Evolutionary conservation across 92 coral and sea anemone genomes (phyloP), one percentile per base, ranked within the genome.

Genomic region (Muricea muricata): DNA sequence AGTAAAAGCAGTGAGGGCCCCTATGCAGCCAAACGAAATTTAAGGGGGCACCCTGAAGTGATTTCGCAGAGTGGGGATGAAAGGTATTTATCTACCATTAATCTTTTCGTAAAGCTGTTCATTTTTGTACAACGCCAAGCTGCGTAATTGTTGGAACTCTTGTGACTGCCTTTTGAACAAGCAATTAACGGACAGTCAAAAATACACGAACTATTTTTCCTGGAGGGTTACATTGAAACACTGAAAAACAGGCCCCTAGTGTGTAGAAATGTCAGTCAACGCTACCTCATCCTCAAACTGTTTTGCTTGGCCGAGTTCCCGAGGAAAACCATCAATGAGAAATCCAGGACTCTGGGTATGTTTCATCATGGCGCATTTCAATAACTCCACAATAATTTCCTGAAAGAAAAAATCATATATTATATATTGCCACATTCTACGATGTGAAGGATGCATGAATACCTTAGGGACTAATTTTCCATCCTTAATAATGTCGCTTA

Each of bases 401-500:
- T 78, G 26, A 40, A 47, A 1, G 60, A 28, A 7, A 70, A 37
- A 29, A 66, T 37, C 6, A 37, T 6, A 39, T 65, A n/a, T n/a
- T n/a, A n/a, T n/a, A 65, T 7, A 3, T 33, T 65, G 1, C 4
- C 32, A 28, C 7, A 29, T 15, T 0, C 2, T 0, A 40, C 18
- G 29, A 0, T 66, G 73, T 8, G 3, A 3, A 17, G 35, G 6
- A 15, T 65, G 13, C 17, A n/a, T n/a, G n/a, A n/a, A n/a, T n/a
- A 93, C 98, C 88, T 89, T 92, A 0, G 98, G 89, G 47, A 95
- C 98, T 1, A 91, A 90, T 40, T 89, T 67, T n/a, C 97, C 97
- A 24, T 86, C 87, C 45, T 86, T 83, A 93, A 93, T 95, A 0
- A 93, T 79, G 30, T 91, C 89, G 20, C 73, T 93, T n/a, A 95